phyloP scores from a whole-genome alignment of 2,797 vertebrate genomes.

The Siniperca undulata region DNA sequence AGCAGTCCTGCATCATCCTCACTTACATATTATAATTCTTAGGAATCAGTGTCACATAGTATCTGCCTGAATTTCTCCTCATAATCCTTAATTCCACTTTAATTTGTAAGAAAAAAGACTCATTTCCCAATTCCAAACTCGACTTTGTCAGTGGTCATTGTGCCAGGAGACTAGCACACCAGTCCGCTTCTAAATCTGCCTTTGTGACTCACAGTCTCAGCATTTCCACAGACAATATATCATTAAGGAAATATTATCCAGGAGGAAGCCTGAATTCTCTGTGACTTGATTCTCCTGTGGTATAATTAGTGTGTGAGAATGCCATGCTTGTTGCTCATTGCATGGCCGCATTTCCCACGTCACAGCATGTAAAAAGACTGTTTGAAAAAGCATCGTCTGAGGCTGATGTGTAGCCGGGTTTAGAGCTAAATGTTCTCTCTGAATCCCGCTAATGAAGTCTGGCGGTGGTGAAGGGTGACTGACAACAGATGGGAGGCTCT shows the following conservation, averaged over 20 bases:
- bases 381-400: not conserved
- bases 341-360: constrained; percentile 35
- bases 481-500: constrained; percentile 62
- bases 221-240: constrained; percentile 18
- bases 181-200: not conserved
- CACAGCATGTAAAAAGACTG: constrained; percentile 5
- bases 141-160: constrained; percentile 11
- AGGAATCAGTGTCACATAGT: constrained; percentile 16
- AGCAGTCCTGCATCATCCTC: constrained; percentile 16
- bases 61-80: constrained; percentile 9
- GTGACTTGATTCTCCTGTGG: constrained; percentile 55
- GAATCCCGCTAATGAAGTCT: constrained; percentile 53
- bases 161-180: constrained; percentile 4
- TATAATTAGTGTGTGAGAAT: constrained; percentile 59
- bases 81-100: constrained; percentile 32
- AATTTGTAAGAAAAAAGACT: constrained; percentile 28
- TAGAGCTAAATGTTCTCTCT: constrained; percentile 29
- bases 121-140: constrained; percentile 31
- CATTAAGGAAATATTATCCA: constrained; percentile 2
- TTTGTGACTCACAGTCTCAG: constrained; percentile 27
- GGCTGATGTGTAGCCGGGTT: constrained; percentile 8
- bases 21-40: constrained; percentile 21
- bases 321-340: constrained; percentile 23
- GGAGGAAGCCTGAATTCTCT: not conserved
- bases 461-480: constrained; percentile 39